These are phyloP conservation scores for Pangasius sanitwongsei DNA, from an alignment of 2,797 vertebrate genomes.

Conservation along the genomic window DNA sequence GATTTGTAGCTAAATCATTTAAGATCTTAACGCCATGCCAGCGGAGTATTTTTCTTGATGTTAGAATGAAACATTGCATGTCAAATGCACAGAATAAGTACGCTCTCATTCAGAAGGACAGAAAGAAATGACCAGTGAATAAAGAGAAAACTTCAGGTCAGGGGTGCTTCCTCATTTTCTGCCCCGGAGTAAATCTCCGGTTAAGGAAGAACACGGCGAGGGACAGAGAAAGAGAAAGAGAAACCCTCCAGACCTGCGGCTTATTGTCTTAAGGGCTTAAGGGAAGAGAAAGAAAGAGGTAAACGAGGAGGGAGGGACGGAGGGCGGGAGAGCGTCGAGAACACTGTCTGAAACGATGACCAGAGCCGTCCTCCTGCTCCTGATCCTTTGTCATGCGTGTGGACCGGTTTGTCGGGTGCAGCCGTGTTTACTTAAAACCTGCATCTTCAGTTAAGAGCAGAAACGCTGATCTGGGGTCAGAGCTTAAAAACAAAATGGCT, in stretches of 20 bases:
- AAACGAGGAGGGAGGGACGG: slow-evolving; percentile 44
- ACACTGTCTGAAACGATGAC: slow-evolving; percentile 61
- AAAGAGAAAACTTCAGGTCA: slow-evolving; percentile 3
- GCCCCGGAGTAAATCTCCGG: slow-evolving; percentile 45
- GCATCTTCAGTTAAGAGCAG: slow-evolving; percentile 37
- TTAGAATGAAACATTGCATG: neutral
- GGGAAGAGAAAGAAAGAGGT: slow-evolving; percentile 54
- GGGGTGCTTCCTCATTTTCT: slow-evolving; percentile 45
- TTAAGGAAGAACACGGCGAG: slow-evolving; percentile 37
- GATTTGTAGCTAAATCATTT: neutral
- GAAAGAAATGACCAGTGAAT: neutral
- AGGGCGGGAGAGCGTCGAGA: slow-evolving; percentile 55
- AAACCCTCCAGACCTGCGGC: slow-evolving; percentile 50
- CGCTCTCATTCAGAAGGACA: neutral
- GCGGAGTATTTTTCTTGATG: neutral
- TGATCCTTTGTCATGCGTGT: slow-evolving; percentile 71
- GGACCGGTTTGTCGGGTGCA: slow-evolving; percentile 60
- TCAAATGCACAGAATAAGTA: neutral
- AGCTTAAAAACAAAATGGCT: neutral
- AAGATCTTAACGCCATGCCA: neutral
- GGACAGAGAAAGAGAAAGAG: slow-evolving; percentile 32
- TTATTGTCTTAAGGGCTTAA: slow-evolving; percentile 63
- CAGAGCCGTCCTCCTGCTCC: slow-evolving; percentile 56
- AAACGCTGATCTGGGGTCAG: slow-evolving; percentile 27
- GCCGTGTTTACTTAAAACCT: slow-evolving; percentile 58